phyloP scores from a whole-genome alignment of 2,113 vertebrate genomes.

The Brachypodius melanocephalos region DNA sequence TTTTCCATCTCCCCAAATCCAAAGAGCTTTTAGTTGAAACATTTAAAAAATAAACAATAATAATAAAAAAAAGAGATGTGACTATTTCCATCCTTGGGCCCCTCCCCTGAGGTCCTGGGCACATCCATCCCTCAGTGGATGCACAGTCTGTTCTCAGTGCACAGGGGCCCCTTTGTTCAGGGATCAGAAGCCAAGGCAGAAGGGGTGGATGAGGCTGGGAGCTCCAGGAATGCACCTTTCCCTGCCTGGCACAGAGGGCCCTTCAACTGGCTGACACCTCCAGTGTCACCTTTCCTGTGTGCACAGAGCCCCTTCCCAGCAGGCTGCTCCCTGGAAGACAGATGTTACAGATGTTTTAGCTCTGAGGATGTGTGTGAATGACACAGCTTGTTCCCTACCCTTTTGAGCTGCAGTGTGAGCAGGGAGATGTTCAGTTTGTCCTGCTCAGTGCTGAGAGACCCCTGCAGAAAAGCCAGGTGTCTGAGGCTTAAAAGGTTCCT shows the following conservation, averaged over 20 bases:
- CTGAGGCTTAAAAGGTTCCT: neutral
- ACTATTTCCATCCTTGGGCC: neutral
- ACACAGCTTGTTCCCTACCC: neutral
- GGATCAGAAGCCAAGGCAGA: neutral
- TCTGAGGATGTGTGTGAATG: neutral
- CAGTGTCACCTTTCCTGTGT: neutral
- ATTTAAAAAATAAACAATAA: neutral
- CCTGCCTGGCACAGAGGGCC: neutral
- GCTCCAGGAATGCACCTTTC: neutral
- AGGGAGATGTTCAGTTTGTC: neutral
- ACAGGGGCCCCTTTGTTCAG: conserved; percentile 11
- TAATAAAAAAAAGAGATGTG: neutral
- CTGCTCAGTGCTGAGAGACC: neutral
- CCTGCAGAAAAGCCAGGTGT: neutral
- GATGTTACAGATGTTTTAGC: neutral
- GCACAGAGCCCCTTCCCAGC: neutral
- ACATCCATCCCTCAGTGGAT: neutral
- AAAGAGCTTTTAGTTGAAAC: neutral
- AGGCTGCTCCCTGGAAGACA: neutral
- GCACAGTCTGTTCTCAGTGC: neutral
- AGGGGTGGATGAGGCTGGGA: neutral
- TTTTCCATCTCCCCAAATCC: conserved; percentile 23
- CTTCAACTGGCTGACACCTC: neutral
- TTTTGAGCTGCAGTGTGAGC: neutral
- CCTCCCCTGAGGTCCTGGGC: neutral